These are phyloP conservation scores for Nyleta sp. DNA, from an alignment of 2,888 invertebrate species.

Conservation along the genomic window DNA sequence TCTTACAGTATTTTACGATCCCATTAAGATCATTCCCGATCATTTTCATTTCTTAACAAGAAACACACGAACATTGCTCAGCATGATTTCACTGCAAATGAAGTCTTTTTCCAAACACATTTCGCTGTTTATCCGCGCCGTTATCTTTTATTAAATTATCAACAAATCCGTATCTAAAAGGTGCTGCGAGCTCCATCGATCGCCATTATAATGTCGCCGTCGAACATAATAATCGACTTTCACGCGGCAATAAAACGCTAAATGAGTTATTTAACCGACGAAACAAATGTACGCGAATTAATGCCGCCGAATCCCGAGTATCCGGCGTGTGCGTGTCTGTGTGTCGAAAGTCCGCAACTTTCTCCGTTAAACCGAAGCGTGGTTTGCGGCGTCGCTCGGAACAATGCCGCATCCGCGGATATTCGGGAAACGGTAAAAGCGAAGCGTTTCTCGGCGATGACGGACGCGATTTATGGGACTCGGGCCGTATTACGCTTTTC, in stretches of 20 bases:
- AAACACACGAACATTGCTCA: too few species aligned
- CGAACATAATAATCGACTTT: slow-evolving; percentile 37
- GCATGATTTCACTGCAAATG: slow-evolving; percentile 13
- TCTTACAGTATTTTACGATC: too few species aligned
- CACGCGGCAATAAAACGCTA: slow-evolving; percentile 35
- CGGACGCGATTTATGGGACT: slow-evolving; percentile 27
- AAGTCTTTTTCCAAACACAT: slow-evolving; percentile 7
- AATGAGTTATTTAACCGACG: slow-evolving; percentile 44
- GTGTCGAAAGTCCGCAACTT: slow-evolving; percentile 47
- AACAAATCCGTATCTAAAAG: slow-evolving; percentile 7
- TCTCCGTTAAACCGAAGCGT: slow-evolving; percentile 34
- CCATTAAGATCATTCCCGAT: too few species aligned
- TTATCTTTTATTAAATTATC: slow-evolving; percentile 29
- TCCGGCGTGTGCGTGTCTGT: background rate
- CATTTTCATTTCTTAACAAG: too few species aligned
- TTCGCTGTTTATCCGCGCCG: slow-evolving; percentile 7
- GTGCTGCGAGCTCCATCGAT: background rate
- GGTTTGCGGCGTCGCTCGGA: slow-evolving; percentile 13
- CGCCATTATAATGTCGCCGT: background rate
- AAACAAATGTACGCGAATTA: slow-evolving; percentile 33
- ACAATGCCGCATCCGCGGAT: slow-evolving; percentile 49
- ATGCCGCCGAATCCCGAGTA: slow-evolving; percentile 15
- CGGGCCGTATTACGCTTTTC: background rate
- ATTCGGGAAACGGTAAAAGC: slow-evolving; percentile 37
- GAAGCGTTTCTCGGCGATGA: slow-evolving; percentile 18